Evolutionary conservation across 2,888 invertebrate genomes (phyloP), one percentile per base, ranked within the genome.

Genomic region (Apotomis turbidana): DNA sequence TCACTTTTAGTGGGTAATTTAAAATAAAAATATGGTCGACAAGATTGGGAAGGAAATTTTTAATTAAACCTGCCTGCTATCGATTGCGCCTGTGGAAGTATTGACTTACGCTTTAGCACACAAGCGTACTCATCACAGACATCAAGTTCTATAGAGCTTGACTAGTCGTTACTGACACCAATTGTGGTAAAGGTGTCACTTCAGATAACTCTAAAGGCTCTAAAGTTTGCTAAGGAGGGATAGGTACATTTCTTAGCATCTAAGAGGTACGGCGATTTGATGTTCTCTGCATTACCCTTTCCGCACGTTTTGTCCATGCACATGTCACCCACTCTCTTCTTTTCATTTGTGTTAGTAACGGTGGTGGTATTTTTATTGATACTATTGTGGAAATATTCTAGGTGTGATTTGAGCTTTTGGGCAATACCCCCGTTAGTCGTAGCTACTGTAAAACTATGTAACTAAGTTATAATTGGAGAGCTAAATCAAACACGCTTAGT

Each of bases 261-360:
- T 41, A 15, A 15, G 54, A 55, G 54, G 54, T 55, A 41, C 41
- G 5, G 41, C 5, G 41, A 41, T 5, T 15, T 13, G 27, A 10
- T 4, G 9, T 6, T 10, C n/a, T 15, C 66, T 36, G 46, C 46
- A 66, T 70, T 52, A 57, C 64, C 41, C 66, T 46, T 60, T 54
- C 44, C 59, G 54, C 59, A 60, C 63, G 64, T 44, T 66, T 60
- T 38, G 15, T 44, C 54, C 44, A 59, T 70, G 59, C 59, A 57
- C 52, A 59, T 59, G 12, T 60, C 63, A 58, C 44, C 8, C 15
- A 54, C 41, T 54, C 44, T 66, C 59, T n/a, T 15, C 12, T 54
- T 54, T 41, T 10, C 41, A 54, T 57, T 63, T 10, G 63, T 58
- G 15, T 51, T 41, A 58, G 12, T 46, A 44, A 51, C 8, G 58